Conservation (phyloP, 2,888 invertebrate genomes). For the Diplolepis rosae region DNA sequence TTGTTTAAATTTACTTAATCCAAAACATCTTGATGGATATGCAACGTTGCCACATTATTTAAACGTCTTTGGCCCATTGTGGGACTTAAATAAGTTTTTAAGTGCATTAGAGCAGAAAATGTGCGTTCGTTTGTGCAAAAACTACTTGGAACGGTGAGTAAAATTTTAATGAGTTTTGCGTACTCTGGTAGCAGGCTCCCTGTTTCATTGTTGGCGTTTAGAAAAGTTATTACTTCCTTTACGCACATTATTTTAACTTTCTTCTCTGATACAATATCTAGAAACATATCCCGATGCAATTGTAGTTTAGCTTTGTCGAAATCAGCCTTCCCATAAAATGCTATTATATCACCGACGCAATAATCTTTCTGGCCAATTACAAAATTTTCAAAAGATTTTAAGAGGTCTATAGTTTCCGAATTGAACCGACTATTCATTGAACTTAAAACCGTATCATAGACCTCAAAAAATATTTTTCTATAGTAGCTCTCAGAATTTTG, state of each 20-base stretch:
- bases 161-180: too few relatives aligned
- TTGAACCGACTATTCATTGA: neutral
- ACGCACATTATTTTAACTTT: neutral
- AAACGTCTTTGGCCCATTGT: neutral
- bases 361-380: neutral
- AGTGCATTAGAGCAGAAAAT: neutral
- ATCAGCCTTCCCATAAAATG: constrained; percentile 2
- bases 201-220: neutral
- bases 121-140: neutral
- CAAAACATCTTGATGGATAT: neutral
- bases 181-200: too few relatives aligned
- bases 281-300: neutral
- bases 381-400: neutral
- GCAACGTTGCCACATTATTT: neutral
- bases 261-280: neutral
- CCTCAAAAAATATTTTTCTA: neutral
- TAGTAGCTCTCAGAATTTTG: neutral
- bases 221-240: neutral
- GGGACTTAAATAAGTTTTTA: neutral
- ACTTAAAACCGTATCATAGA: neutral
- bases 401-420: neutral
- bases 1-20: too few relatives aligned
- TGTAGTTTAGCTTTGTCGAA: neutral
- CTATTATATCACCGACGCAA: neutral
- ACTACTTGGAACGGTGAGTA: too few relatives aligned